Base-by-base conservation (phyloP, 2,888 invertebrate species). In the Diplazon laetatorius region DNA sequence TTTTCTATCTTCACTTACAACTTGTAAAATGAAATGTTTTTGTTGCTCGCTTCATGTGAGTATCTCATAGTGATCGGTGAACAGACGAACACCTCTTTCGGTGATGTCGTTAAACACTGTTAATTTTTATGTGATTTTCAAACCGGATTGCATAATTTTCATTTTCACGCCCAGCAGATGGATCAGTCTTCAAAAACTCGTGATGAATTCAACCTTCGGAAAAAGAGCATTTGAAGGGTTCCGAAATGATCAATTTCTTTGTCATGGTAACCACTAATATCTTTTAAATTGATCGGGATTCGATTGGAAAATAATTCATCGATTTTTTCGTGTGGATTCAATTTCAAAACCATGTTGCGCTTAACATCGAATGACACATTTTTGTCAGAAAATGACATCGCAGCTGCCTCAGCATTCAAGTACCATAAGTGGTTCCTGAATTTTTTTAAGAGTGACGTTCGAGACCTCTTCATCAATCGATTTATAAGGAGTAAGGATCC, bases 331-430 rank as follows among this genome's bases (percentile, higher is more conserved):
- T 65, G 16, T 10, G 65, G 70, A n/a, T 70, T 12, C 50, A 75
- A 78, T 37, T 39, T 35, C 25, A 20, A 46, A 37, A 78, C 55
- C 62, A 78, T 78, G 74, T n/a, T n/a, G n/a, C n/a, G n/a, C n/a
- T n/a, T n/a, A n/a, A n/a, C n/a, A n/a, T n/a, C n/a, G n/a, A n/a
- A 25, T 22, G 62, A 48, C 22, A 73, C 30, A 4, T 22, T 59
- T 48, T 39, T 44, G 42, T 78, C 70, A 20, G 75, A 75, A 70
- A 78, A 78, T 16, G 70, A 63, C 50, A n/a, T 39, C 10, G 30
- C 74, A n/a, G n/a, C n/a, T n/a, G n/a, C n/a, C n/a, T n/a, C n/a
- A n/a, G n/a, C n/a, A n/a, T n/a, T n/a, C n/a, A n/a, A n/a, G n/a
- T n/a, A n/a, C n/a, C n/a, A n/a, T n/a, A n/a, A n/a, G n/a, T n/a